These are phyloP conservation scores for Drosophila neonasuta DNA, from an alignment of 2,888 invertebrate genomes.

Conservation along the genomic window DNA sequence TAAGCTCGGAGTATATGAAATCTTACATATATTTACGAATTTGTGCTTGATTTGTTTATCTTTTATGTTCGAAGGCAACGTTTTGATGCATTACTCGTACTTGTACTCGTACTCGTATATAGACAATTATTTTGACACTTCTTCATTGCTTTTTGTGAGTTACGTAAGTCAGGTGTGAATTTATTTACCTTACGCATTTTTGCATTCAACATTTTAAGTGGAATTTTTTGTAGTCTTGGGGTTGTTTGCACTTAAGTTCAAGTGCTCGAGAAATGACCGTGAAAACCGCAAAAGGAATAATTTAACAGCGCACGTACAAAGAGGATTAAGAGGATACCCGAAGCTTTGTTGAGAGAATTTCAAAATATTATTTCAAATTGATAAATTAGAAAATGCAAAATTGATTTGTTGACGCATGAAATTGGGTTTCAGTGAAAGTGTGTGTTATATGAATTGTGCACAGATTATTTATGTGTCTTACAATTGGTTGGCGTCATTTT, in stretches of 20 bases:
- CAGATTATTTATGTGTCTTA: conserved; percentile 32
- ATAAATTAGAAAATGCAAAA: background rate
- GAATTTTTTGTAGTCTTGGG: conserved; percentile 21
- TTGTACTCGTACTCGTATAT: conserved; percentile 3
- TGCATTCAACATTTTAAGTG: conserved; percentile 57
- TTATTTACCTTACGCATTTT: conserved; percentile 65
- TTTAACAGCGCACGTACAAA: conserved; percentile 2
- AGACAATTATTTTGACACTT: conserved; percentile 73
- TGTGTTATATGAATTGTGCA: conserved; percentile 19
- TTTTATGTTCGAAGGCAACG: conserved; percentile 31
- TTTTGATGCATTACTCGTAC: conserved; percentile 57
- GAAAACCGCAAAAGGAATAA: conserved; percentile 54
- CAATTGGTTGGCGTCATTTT: conserved; percentile 44
- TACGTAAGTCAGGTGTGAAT: conserved; percentile 72
- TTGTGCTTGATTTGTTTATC: conserved; percentile 32
- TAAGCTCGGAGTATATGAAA: conserved; percentile 38
- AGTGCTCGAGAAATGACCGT: conserved; percentile 64
- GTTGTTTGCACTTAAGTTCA: conserved; percentile 59
- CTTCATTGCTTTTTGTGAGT: conserved; percentile 44
- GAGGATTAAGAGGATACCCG: background rate
- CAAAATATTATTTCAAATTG: background rate
- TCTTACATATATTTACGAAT: conserved; percentile 20
- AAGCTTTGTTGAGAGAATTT: background rate
- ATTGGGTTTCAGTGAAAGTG: conserved; percentile 26
- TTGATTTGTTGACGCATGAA: conserved; percentile 4